These are phyloP conservation scores for Athrips mouffetella DNA, from an alignment of 2,888 invertebrate species.

Conservation along the genomic window DNA sequence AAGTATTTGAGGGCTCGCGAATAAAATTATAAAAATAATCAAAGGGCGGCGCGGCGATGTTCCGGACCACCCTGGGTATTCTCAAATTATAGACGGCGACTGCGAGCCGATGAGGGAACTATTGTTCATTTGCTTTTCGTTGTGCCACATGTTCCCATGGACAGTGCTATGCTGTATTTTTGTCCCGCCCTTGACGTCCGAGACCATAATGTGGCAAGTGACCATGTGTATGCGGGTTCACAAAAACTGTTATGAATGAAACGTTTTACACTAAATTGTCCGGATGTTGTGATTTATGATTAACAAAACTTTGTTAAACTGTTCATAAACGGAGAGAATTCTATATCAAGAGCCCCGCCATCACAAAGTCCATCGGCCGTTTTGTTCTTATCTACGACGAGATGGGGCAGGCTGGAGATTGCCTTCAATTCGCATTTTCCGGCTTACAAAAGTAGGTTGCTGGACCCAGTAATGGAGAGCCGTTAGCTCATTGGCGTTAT, in stretches of 20 bases:
- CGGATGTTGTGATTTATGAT: conserved; percentile 2
- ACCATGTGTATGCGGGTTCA: conserved; percentile 56
- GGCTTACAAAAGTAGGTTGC: conserved; percentile 72
- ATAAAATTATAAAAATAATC: too few species aligned
- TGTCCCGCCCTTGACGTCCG: conserved; percentile 36
- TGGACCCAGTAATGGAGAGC: conserved; percentile 67
- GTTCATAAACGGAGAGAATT: too few species aligned
- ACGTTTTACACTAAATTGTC: not conserved
- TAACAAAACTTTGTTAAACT: not conserved
- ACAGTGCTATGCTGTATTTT: conserved; percentile 32
- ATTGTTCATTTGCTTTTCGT: conserved; percentile 48
- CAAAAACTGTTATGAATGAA: conserved; percentile 21
- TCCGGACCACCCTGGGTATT: not conserved
- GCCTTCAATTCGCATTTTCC: conserved; percentile 75
- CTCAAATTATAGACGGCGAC: conserved; percentile 22
- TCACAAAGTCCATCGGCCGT: not conserved
- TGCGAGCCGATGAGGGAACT: conserved; percentile 25
- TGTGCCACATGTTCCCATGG: conserved; percentile 54
- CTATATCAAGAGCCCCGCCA: too few species aligned
- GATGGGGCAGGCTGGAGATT: conserved; percentile 66
- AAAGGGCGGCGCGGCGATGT: not conserved
- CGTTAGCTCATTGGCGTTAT: conserved; percentile 74
- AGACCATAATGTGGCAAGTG: conserved; percentile 29
- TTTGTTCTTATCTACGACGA: conserved; percentile 22
- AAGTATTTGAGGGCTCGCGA: too few species aligned